Evolutionary conservation across 2,113 vertebrate species (phyloP).

Genomic region (Polypterus bichir): DNA sequence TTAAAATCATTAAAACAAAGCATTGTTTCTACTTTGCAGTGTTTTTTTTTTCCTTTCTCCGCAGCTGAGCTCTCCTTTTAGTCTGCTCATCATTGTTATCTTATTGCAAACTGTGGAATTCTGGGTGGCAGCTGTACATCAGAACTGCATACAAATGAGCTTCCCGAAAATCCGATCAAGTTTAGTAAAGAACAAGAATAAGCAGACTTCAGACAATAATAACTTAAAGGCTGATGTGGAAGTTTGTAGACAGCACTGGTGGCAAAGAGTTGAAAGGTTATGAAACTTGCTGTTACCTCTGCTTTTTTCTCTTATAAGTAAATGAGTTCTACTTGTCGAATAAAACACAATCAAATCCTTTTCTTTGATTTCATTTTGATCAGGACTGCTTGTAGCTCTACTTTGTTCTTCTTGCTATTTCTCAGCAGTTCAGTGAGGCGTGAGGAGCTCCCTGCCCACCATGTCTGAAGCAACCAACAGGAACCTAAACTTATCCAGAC

Average conservation of each 20-base stretch:
- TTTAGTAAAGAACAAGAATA: conserved; percentile 79
- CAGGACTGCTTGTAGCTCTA: conserved; percentile 33
- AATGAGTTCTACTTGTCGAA: conserved; percentile 42
- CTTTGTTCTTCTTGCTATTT: conserved; percentile 57
- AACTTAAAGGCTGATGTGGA: conserved; percentile 7
- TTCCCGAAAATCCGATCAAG: conserved; percentile 58
- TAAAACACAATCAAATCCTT: conserved; percentile 44
- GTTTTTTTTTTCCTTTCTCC: background rate
- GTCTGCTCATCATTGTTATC: conserved; percentile 25
- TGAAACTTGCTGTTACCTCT: conserved; percentile 35
- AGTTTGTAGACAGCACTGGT: conserved; percentile 29
- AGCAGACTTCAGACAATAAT: conserved; percentile 64
- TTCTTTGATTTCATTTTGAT: conserved; percentile 54
- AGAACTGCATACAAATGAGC: conserved; percentile 68
- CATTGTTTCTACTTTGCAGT: too few species aligned
- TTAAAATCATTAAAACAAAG: too few species aligned
- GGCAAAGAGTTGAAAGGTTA: conserved; percentile 26
- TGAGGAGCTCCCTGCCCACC: conserved; percentile 50
- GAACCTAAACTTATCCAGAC: conserved; percentile 29
- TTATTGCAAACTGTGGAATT: conserved; percentile 49
- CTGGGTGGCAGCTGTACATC: conserved; percentile 59
- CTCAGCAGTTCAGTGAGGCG: conserved; percentile 40
- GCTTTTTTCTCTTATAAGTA: conserved; percentile 14
- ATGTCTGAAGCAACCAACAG: conserved; percentile 40
- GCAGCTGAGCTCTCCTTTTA: too few species aligned